Base-by-base conservation (phyloP, 2,888 invertebrate genomes). In the Stramonita haemastoma region DNA sequence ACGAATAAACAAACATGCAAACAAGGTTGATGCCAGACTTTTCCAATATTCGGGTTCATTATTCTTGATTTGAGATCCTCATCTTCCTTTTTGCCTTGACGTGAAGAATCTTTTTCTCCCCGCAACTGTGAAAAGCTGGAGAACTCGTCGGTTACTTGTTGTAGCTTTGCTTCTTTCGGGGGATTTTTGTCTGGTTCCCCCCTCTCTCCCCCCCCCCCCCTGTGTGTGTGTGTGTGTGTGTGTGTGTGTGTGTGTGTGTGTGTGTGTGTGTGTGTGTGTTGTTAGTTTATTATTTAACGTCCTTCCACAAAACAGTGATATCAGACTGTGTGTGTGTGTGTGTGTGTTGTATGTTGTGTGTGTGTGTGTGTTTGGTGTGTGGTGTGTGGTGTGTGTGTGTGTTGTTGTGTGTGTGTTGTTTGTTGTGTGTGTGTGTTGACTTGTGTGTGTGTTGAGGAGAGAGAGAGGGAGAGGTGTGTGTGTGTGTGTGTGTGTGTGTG, bases 241-340 rank as follows among this genome's bases (percentile, higher is more conserved):
- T 73, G n/a, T 73, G n/a, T 73, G 73, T n/a, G 73, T 73, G 73
- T 73, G 73, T 73, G 73, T 73, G n/a, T 73, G 73, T 73, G 73
- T 73, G 73, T n/a, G n/a, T n/a, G n/a, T 73, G 73, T 73, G 6
- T 73, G n/a, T 73, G 8, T 73, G n/a, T 73, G 8, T n/a, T 46
- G n/a, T n/a, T n/a, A n/a, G n/a, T n/a, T n/a, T n/a, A n/a, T n/a
- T n/a, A n/a, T n/a, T n/a, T n/a, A n/a, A n/a, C n/a, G n/a, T n/a
- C n/a, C n/a, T n/a, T n/a, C n/a, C n/a, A n/a, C n/a, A n/a, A n/a
- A n/a, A n/a, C n/a, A n/a, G n/a, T n/a, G n/a, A n/a, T n/a, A n/a
- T n/a, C n/a, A n/a, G n/a, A n/a, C n/a, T 4, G 11, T 4, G 70
- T 8, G 70, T 8, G 2, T n/a, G 70, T 8, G 26, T n/a, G 70